A percentile compares a stretch with the other conserved stretches of the same genome.
Conservation (phyloP, 2,888 invertebrate genomes). For the Boloria selene region DNA sequence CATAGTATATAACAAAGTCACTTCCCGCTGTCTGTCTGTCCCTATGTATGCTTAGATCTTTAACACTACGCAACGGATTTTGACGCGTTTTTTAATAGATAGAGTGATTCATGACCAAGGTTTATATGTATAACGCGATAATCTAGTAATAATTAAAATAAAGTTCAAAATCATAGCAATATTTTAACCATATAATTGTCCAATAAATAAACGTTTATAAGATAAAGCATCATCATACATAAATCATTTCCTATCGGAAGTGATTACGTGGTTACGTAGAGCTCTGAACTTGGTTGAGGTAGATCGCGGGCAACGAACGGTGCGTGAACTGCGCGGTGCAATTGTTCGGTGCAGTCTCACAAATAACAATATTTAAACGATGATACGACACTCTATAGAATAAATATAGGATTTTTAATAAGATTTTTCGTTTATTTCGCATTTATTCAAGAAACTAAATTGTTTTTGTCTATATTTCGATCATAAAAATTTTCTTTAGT, state of each 20-base stretch:
- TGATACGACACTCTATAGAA: not conserved
- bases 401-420: not conserved
- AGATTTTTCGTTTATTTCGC: no score
- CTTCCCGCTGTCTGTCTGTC: no score
- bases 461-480: no score
- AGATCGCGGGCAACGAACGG: conserved; percentile 41
- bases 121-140: no score
- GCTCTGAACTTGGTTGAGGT: conserved; percentile 59
- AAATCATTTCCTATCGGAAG: conserved; percentile 54
- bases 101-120: no score
- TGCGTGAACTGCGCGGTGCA: conserved; percentile 30
- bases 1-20: no score
- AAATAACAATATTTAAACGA: not conserved
- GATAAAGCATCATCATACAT: conserved; percentile 30
- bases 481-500: no score
- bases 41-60: no score
- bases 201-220: conserved; percentile 34
- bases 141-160: not conserved
- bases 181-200: conserved; percentile 30
- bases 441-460: no score
- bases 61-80: no score
- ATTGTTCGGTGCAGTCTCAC: conserved; percentile 14
- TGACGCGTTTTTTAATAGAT: no score
- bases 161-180: conserved; percentile 1
- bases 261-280: conserved; percentile 53